Evolutionary conservation across 2,113 vertebrate species (phyloP).

Genomic region (Dendrocopos noguchii): DNA sequence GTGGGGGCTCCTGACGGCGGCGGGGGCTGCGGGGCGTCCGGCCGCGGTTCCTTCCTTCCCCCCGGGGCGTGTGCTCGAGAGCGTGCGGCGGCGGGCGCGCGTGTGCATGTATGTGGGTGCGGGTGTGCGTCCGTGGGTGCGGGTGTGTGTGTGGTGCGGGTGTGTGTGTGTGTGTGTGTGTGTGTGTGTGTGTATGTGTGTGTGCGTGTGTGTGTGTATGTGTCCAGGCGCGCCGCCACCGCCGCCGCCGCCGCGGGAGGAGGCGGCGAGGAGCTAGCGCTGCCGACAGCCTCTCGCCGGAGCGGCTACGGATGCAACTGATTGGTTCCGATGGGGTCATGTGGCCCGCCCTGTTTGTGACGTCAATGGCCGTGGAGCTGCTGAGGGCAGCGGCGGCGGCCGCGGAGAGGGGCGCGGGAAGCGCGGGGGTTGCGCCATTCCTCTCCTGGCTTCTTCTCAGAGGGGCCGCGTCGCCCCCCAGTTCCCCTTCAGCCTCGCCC

Average conservation of each 20-base stretch:
- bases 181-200: not conserved
- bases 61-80: slow-evolving; percentile 14
- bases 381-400: slow-evolving; percentile 22
- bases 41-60: slow-evolving; percentile 7
- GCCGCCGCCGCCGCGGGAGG: not conserved
- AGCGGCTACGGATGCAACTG: slow-evolving; percentile 15
- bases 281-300: slow-evolving; percentile 3
- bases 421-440: not conserved
- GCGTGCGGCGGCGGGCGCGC: slow-evolving; percentile 4
- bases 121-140: not conserved
- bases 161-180: not conserved
- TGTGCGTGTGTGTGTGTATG: not conserved
- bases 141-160: not conserved
- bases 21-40: slow-evolving; percentile 12
- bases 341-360: slow-evolving; percentile 70
- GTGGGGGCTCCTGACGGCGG: not conserved
- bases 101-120: slow-evolving; percentile 15
- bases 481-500: not conserved
- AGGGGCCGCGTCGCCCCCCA: not conserved
- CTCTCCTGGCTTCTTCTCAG: not conserved
- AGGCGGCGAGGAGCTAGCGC: not conserved
- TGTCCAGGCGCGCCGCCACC: slow-evolving; percentile 18
- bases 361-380: slow-evolving; percentile 51
- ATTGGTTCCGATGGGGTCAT: slow-evolving; percentile 68
- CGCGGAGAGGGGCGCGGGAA: slow-evolving; percentile 6